Evolutionary conservation across 2,797 vertebrate genomes (phyloP), one percentile per base, ranked within the genome.

Genomic region (Cyclopterus lumpus): DNA sequence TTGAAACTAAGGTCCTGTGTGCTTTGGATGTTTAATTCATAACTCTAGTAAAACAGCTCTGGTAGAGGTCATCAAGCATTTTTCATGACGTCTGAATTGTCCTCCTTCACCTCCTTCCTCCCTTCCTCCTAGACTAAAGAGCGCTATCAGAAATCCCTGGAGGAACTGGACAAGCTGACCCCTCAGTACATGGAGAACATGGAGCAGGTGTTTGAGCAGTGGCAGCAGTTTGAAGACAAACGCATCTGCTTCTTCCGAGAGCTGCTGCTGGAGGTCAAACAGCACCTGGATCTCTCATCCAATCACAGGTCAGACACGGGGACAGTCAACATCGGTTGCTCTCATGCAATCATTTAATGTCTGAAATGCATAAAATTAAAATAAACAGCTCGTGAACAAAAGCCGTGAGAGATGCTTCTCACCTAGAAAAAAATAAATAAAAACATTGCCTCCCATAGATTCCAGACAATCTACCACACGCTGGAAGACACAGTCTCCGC

Each of bases 111-210:
- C 36, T 67, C 7, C 5, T 24, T 58, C 18, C 30, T 65, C 20
- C 3, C 4, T 55, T 10, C 20, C 20, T 60, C 26, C 8, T 62
- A 99, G 98, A 96, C 95, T 63, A 97, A 96, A 89, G 98, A 99
- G 75, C 97, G 97, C 57, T 99, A 99, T 16, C 96, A 97, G 79
- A 99, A 99, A 83, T 93, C 96, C 4, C 93, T 99, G 40, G 97
- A 98, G 60, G 98, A 99, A 64, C 93, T 99, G 1, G 94, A 97
- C 85, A 96, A 96, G 90, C 65, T 95, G 73, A 99, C 96, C 0
- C 98, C 98, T 38, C 98, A 98, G 85, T 99, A 99, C 70, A 99
- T 99, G 95, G 98, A 99, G 92, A 99, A 99, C 92, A 99, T 99
- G 98, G 98, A 99, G 91, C 98, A 98, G 86, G 97, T 98, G 46